These are phyloP conservation scores for Sitodiplosis mosellana DNA, from an alignment of 1,140 invertebrate genomes.

Conservation along the genomic window DNA sequence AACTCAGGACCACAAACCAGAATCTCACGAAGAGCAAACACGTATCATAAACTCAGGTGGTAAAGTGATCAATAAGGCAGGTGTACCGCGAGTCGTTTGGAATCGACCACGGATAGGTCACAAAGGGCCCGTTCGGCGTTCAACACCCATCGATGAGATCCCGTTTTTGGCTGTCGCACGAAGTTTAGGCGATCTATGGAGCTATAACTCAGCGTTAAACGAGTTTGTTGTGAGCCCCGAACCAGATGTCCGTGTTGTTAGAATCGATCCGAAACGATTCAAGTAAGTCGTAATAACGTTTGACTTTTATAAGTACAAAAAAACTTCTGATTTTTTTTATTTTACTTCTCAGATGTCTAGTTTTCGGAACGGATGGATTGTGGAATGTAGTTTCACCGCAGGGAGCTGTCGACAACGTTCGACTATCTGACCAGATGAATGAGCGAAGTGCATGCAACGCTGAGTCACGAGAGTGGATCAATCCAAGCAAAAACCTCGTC, in stretches of 20 bases:
- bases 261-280: constrained; percentile 58
- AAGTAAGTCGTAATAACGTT: constrained; percentile 20
- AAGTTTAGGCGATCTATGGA: constrained; percentile 92
- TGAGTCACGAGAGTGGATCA: constrained; percentile 45
- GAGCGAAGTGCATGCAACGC: constrained; percentile 34
- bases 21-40: constrained; percentile 64
- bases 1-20: constrained; percentile 90
- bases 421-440: constrained; percentile 62
- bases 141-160: constrained; percentile 81
- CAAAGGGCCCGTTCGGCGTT: constrained; percentile 61
- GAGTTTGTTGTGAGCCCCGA: constrained; percentile 94
- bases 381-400: constrained; percentile 86
- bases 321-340: not conserved
- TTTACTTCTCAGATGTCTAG: constrained; percentile 53
- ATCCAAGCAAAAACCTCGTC: constrained; percentile 80
- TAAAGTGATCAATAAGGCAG: constrained; percentile 74
- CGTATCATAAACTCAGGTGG: constrained; percentile 77
- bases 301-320: not conserved
- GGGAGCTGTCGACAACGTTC: constrained; percentile 69
- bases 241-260: constrained; percentile 78
- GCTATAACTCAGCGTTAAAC: constrained; percentile 75
- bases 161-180: constrained; percentile 91
- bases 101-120: constrained; percentile 52
- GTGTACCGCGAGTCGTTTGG: constrained; percentile 92
- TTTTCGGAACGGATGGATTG: constrained; percentile 89